Percentiles rank a stretch among this genome's conserved stretches.
phyloP scores from a whole-genome alignment of 2,797 vertebrate genomes.

The Arrhamphus sclerolepis region DNA sequence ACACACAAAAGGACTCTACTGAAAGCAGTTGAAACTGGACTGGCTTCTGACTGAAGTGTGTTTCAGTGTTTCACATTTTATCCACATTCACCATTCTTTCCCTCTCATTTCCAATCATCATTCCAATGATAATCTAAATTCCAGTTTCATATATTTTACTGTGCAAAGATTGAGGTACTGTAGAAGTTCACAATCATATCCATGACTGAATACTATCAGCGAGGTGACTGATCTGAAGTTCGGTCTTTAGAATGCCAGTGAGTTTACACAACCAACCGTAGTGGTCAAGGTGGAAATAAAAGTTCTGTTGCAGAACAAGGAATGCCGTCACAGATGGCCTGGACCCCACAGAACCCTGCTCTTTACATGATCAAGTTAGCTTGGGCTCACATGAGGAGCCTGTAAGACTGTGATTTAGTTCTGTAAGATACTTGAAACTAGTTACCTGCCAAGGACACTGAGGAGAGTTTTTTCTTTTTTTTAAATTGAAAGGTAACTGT shows the following conservation, averaged over 20 bases:
- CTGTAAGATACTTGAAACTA: too few relatives aligned
- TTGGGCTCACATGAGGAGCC: not conserved
- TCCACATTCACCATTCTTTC: too few relatives aligned
- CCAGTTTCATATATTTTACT: too few relatives aligned
- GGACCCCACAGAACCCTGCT: not conserved
- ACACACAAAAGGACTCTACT: not conserved
- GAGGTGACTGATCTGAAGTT: not conserved
- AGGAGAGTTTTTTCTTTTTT: too few relatives aligned
- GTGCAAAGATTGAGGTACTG: too few relatives aligned
- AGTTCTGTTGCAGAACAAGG: constrained; percentile 6
- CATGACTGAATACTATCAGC: not conserved
- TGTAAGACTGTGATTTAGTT: not conserved
- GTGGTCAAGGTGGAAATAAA: constrained; percentile 8
- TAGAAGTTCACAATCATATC: not conserved
- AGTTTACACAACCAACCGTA: not conserved
- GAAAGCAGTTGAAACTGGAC: constrained; percentile 14
- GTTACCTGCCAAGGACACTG: too few relatives aligned
- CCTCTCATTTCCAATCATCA: too few relatives aligned
- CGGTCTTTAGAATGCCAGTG: not conserved
- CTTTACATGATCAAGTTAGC: not conserved
- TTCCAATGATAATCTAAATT: too few relatives aligned
- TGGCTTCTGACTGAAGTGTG: not conserved
- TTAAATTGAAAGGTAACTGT: too few relatives aligned
- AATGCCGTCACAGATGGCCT: constrained; percentile 2
- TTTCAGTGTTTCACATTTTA: too few relatives aligned